Base-by-base conservation (phyloP, 1,140 invertebrate species). In the Drosophila guanche region DNA sequence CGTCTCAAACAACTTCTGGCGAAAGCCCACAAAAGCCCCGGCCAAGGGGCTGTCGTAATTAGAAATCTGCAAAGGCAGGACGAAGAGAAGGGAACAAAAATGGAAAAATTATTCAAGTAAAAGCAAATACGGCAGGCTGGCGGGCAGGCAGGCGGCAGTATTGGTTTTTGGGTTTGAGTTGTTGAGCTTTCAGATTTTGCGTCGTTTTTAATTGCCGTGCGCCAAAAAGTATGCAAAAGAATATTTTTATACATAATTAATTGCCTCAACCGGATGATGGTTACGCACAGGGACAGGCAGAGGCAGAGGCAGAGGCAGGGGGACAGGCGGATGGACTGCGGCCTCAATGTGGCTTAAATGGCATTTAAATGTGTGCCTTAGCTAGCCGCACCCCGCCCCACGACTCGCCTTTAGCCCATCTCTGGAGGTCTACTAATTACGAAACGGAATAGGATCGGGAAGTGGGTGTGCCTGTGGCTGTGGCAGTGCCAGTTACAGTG, bases 231-330 rank as follows among this genome's bases (percentile, higher is more conserved):
- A 62, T 37, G 33, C 10, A 54, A 29, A 4, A 22, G 16, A 76
- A 71, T 54, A 76, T 73, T 76, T 84, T 71, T 60, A 76, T 80
- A 76, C 76, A 85, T 85, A 85, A 85, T 85, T 86, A 85, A 86
- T 85, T 85, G 79, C 41, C 76, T 43, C 52, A 29, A 22, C 29
- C 27, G 55, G 43, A 47, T 43, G 56, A 25, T 10, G 23, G 23
- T 23, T 8, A 22, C 12, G 46, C 53, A 20, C 6, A 20, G 55
- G 51, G 29, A 46, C 60, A 67, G 51, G 41, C 51, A 66, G 56
- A 51, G 43, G 37, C 16, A 20, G 16, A 20, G 16, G 16, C 16
- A 20, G 16, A 20, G 16, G 16, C 16, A 20, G 16, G 1, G 16
- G 51, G 29, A 46, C 60, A 67, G 51, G 41, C 51, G 63, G 56